Conservation (phyloP, 1,140 invertebrate genomes). For the Drosophila kepulauana region DNA sequence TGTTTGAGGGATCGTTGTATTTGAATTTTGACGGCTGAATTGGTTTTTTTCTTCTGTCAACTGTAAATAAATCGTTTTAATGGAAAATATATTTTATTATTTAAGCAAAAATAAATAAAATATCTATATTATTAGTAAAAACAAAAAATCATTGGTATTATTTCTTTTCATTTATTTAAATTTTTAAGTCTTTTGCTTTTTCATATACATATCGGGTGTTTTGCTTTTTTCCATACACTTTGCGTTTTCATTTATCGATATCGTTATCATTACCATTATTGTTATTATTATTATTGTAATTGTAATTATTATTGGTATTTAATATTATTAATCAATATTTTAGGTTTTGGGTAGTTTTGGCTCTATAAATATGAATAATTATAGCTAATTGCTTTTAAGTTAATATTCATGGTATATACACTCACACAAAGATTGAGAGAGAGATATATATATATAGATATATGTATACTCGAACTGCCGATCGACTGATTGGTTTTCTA, state of each 20-base stretch:
- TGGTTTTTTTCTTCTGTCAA: too few species aligned
- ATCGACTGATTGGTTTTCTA: slow-evolving; percentile 43
- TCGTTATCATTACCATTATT: slow-evolving; percentile 21
- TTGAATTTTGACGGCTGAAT: neutral
- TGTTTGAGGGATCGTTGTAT: neutral
- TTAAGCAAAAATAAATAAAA: neutral
- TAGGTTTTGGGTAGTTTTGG: slow-evolving; percentile 81
- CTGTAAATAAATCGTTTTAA: too few species aligned
- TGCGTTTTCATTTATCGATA: slow-evolving; percentile 42
- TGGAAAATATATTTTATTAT: too few species aligned
- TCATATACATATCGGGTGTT: slow-evolving; percentile 69
- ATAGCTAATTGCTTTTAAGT: slow-evolving; percentile 82
- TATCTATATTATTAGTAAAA: neutral
- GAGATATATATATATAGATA: slow-evolving; percentile 24
- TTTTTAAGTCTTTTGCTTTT: slow-evolving; percentile 81
- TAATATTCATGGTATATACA: slow-evolving; percentile 76
- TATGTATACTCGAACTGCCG: slow-evolving; percentile 20
- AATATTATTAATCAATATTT: slow-evolving; percentile 72
- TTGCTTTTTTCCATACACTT: slow-evolving; percentile 50
- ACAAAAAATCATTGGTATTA: slow-evolving; percentile 62
- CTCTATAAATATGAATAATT: slow-evolving; percentile 82
- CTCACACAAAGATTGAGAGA: slow-evolving; percentile 31
- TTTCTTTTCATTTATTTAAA: slow-evolving; percentile 82
- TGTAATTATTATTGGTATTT: slow-evolving; percentile 22
- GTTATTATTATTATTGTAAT: slow-evolving; percentile 46